A percentile compares a stretch with the other conserved stretches of the same genome.
Conservation (phyloP, 2,113 vertebrate species). For the Sinosuthora webbiana region DNA sequence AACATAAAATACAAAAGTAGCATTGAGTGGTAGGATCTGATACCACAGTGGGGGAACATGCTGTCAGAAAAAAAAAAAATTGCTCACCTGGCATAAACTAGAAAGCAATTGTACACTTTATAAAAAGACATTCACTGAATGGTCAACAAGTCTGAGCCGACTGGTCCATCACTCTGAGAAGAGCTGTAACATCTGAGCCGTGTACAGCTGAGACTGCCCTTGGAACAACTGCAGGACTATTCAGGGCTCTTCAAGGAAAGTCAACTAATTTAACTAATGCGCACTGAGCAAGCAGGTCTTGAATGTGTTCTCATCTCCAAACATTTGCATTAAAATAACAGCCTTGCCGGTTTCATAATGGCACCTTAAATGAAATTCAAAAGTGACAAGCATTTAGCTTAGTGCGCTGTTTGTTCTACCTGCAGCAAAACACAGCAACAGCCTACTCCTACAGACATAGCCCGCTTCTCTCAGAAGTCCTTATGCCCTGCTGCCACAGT, state of each 20-base stretch:
- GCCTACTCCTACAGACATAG: neutral
- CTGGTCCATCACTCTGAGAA: neutral
- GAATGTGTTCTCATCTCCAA: neutral
- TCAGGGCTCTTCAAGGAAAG: neutral
- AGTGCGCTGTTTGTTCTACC: neutral
- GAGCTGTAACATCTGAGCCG: neutral
- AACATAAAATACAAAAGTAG: neutral
- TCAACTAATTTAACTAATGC: neutral
- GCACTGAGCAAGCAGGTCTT: conserved; percentile 22
- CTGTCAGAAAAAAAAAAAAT: neutral
- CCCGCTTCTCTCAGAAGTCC: neutral
- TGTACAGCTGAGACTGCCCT: neutral
- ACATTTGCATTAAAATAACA: neutral
- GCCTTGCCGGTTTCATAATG: neutral
- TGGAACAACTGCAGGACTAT: neutral
- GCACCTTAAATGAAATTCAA: neutral
- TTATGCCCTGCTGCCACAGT: neutral
- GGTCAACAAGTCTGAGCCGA: neutral
- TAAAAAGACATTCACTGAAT: neutral
- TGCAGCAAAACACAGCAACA: neutral
- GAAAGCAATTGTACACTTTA: neutral
- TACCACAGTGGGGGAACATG: neutral
- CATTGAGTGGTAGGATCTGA: neutral
- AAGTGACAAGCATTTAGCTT: neutral
- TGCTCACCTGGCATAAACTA: conserved; percentile 1